These are phyloP conservation scores for Dufourea novaeangliae DNA, from an alignment of 1,140 invertebrate genomes.

Conservation along the genomic window DNA sequence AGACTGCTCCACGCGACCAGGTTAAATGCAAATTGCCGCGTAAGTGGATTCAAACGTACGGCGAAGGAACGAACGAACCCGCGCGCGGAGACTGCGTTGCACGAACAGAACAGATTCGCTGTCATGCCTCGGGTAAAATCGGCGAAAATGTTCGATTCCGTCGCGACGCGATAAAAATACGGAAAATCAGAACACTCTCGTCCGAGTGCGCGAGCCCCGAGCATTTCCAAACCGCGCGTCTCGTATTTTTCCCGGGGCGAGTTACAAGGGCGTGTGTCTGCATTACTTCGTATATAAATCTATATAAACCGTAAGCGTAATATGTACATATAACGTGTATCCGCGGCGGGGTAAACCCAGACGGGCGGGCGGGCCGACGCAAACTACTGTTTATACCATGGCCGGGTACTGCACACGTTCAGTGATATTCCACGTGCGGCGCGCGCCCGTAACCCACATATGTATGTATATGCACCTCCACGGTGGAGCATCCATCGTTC, in stretches of 20 bases:
- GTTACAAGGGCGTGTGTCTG: neutral
- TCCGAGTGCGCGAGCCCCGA: neutral
- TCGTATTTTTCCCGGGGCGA: constrained; percentile 8
- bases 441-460: neutral
- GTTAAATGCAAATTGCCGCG: neutral
- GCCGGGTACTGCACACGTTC: neutral
- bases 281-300: neutral
- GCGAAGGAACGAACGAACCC: neutral
- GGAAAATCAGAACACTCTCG: constrained; percentile 19
- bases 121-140: too few relatives aligned
- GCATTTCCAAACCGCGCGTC: neutral
- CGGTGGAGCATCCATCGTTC: neutral
- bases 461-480: neutral
- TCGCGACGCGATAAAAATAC: neutral
- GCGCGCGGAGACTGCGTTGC: too few relatives aligned
- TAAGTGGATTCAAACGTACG: neutral
- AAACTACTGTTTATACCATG: constrained; percentile 43
- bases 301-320: constrained; percentile 26
- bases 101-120: too few relatives aligned
- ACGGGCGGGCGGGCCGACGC: neutral
- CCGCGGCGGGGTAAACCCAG: neutral
- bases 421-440: neutral
- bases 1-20: neutral
- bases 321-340: constrained; percentile 12
- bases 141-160: too few relatives aligned